phyloP scores from a whole-genome alignment of 2,113 vertebrate genomes.

The Gorsachius goisagi region DNA sequence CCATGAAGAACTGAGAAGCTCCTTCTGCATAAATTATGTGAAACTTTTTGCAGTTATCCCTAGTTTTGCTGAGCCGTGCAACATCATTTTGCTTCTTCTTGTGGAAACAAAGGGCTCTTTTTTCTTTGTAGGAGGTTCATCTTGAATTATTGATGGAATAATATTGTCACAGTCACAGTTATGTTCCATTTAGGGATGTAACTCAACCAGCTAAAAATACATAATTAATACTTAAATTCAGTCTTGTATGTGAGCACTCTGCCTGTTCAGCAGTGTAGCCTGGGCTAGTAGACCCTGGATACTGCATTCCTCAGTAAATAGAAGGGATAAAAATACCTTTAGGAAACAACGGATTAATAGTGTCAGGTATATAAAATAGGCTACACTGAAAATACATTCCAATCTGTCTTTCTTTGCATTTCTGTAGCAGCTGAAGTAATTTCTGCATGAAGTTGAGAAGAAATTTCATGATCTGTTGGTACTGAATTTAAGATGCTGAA shows the following conservation, averaged over 20 bases:
- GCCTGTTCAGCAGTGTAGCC: background rate
- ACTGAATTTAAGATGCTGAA: background rate
- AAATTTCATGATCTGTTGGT: background rate
- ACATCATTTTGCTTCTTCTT: background rate
- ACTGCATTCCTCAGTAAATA: background rate
- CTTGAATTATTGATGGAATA: background rate
- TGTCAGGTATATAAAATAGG: background rate
- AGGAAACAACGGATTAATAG: background rate
- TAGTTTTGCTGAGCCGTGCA: background rate
- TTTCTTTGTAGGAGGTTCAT: background rate
- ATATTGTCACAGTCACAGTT: background rate
- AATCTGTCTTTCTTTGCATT: background rate
- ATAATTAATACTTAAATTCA: background rate
- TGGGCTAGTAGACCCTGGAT: background rate
- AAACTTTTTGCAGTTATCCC: background rate
- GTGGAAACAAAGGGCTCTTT: background rate
- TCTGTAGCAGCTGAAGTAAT: background rate
- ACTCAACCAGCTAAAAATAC: background rate
- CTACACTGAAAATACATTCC: background rate
- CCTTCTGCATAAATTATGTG: background rate
- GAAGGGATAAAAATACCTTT: background rate
- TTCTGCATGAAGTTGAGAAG: background rate
- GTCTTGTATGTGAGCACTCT: background rate
- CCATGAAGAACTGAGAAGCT: background rate
- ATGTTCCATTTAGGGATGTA: background rate